A percentile compares a stretch with the other conserved stretches of the same genome.
phyloP scores from a whole-genome alignment of 2,113 vertebrate species.

The Cheilinus undulatus region DNA sequence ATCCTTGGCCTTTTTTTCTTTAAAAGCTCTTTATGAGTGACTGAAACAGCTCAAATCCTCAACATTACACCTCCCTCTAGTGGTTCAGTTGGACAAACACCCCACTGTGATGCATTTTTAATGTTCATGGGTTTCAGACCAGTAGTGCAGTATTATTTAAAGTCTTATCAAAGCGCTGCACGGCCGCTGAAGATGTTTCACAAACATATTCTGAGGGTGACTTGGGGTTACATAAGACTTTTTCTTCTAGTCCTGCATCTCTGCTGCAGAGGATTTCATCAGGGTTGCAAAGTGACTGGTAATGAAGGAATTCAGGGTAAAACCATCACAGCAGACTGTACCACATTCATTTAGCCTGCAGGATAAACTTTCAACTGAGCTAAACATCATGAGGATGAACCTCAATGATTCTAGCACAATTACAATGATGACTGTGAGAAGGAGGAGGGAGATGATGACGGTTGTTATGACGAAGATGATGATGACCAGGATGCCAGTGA shows the following conservation, averaged over 20 bases:
- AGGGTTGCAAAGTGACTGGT: background rate
- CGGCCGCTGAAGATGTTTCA: background rate
- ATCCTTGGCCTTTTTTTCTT: conserved; percentile 15
- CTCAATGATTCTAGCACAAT: too few relatives aligned
- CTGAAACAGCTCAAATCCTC: background rate
- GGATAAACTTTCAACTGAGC: background rate
- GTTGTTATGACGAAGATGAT: too few relatives aligned
- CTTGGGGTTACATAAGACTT: background rate
- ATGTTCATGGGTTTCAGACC: background rate
- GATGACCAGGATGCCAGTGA: too few relatives aligned
- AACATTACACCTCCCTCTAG: conserved; percentile 61
- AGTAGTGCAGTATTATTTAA: background rate
- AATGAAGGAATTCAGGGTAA: too few relatives aligned
- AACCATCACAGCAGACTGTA: background rate
- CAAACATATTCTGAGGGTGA: background rate
- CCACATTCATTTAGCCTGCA: background rate
- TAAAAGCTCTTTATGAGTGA: background rate
- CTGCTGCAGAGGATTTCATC: background rate
- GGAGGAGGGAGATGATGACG: too few relatives aligned
- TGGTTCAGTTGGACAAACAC: conserved; percentile 26
- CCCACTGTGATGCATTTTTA: background rate
- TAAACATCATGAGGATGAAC: too few relatives aligned
- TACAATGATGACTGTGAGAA: too few relatives aligned
- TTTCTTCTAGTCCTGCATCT: background rate
- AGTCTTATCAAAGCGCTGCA: background rate